phyloP scores from a whole-genome alignment of 2,113 vertebrate species.

The Chlorodrepanis virens region DNA sequence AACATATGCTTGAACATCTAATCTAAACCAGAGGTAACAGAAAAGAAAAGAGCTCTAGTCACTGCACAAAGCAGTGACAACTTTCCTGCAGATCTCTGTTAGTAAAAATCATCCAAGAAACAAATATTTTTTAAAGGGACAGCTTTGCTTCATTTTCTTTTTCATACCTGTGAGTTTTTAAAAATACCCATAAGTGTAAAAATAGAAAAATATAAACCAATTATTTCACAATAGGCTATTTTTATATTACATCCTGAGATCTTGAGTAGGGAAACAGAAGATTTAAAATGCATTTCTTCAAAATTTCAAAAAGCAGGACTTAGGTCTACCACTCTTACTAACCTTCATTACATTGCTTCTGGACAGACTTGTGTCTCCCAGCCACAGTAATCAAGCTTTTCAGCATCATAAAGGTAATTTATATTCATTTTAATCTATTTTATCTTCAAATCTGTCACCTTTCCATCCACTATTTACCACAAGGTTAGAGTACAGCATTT shows the following conservation, averaged over 20 bases:
- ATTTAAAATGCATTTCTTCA: background rate
- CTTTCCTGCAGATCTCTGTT: background rate
- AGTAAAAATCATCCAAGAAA: background rate
- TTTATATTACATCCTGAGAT: background rate
- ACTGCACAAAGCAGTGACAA: background rate
- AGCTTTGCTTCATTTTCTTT: background rate
- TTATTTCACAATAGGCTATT: background rate
- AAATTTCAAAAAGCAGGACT: background rate
- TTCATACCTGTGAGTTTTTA: background rate
- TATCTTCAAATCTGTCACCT: background rate
- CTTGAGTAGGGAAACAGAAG: background rate
- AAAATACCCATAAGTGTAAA: background rate
- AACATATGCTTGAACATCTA: background rate
- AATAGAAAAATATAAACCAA: background rate
- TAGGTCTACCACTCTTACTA: background rate
- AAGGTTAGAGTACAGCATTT: background rate
- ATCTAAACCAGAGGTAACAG: background rate
- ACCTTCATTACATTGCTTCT: conserved; percentile 3
- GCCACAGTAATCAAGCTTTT: background rate
- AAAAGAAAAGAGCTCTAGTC: background rate
- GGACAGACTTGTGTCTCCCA: background rate
- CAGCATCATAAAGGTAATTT: conserved; percentile 15
- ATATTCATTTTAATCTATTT: background rate
- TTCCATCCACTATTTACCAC: background rate
- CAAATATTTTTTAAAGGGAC: background rate